Evolutionary conservation across 2,797 vertebrate genomes (phyloP), one percentile per base, ranked within the genome.

Genomic region (Pseudotriccus pelzelni): DNA sequence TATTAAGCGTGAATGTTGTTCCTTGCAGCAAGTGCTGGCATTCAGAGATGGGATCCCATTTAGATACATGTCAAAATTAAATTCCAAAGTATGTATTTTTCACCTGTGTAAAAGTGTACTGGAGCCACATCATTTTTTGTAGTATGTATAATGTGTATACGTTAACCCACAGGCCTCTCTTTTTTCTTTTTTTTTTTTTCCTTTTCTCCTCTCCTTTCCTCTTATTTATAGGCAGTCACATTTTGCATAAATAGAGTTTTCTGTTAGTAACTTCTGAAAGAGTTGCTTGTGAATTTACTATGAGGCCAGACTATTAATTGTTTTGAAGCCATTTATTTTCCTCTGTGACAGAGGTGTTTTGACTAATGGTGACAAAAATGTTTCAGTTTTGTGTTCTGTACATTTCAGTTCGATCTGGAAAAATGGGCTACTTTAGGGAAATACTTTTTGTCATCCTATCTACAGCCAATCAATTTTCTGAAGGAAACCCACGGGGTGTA

Each of bases 281-380:
- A 69, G 34, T 59, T 90, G 30, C 59, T 90, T 91, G 28, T 93
- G 50, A 83, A 89, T 75, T 86, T 84, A 32, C 49, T 73, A 8
- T 63, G 73, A 59, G n/a, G 27, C 63, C 41, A 63, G 44, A 50
- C 73, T 90, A 9, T 76, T 84, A 69, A 78, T 88, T 93, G 88
- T 14, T 60, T 63, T 50, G 52, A 47, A 92, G 47, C 32, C 56
- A 77, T 0, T 81, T 94, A 36, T 92, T 18, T 89, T 94, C 36
- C 30, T 87, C 50, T 84, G 41, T 84, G 66, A 52, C 67, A 82
- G 47, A 87, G 73, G 16, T 55, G 18, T 91, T 91, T 90, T 87
- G 79, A 87, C 66, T 94, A 64, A 90, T 53, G 50, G 36, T 73
- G 76, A 87, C 68, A 87, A 91, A 93, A 80, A 69, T 52, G 24